A percentile compares a stretch with the other conserved stretches of the same genome.
phyloP scores from a whole-genome alignment of 1,140 invertebrate genomes.

The Penaeus chinensis region DNA sequence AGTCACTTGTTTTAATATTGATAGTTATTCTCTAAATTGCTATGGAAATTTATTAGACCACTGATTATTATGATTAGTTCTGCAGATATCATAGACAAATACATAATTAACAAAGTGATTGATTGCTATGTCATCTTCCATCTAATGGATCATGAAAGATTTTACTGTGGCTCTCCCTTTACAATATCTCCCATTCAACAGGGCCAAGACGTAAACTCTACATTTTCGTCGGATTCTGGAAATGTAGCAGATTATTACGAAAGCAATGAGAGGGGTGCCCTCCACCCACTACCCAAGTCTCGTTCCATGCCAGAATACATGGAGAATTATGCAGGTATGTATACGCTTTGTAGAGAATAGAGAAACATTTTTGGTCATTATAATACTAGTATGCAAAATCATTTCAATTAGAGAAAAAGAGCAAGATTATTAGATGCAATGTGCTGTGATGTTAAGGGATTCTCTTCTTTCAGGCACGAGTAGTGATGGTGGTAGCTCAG shows the following conservation, averaged over 20 bases:
- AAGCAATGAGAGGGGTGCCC: slow-evolving; percentile 44
- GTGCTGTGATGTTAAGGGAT: not conserved
- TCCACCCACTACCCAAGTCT: slow-evolving; percentile 55
- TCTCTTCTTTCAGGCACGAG: slow-evolving; percentile 27
- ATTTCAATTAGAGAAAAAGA: not conserved
- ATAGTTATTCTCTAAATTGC: too few relatives aligned
- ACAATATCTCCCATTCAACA: not conserved
- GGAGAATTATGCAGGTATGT: slow-evolving; percentile 55
- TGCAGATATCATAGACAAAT: too few relatives aligned
- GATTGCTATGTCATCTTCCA: not conserved
- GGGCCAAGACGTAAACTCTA: slow-evolving; percentile 59
- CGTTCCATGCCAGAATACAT: slow-evolving; percentile 63
- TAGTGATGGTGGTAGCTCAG: slow-evolving; percentile 55
- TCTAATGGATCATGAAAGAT: too few relatives aligned
- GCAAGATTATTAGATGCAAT: not conserved
- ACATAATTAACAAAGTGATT: not conserved
- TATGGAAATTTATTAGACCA: too few relatives aligned
- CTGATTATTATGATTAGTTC: too few relatives aligned
- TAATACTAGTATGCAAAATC: not conserved
- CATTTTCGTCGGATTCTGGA: slow-evolving; percentile 63
- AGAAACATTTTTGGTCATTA: too few relatives aligned
- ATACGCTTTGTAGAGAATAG: not conserved
- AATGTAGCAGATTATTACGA: slow-evolving; percentile 63
- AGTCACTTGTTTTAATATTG: too few relatives aligned
- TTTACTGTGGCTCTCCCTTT: too few relatives aligned